Conservation (phyloP, 1,140 invertebrate genomes). For the Wiebesia pumilae region DNA sequence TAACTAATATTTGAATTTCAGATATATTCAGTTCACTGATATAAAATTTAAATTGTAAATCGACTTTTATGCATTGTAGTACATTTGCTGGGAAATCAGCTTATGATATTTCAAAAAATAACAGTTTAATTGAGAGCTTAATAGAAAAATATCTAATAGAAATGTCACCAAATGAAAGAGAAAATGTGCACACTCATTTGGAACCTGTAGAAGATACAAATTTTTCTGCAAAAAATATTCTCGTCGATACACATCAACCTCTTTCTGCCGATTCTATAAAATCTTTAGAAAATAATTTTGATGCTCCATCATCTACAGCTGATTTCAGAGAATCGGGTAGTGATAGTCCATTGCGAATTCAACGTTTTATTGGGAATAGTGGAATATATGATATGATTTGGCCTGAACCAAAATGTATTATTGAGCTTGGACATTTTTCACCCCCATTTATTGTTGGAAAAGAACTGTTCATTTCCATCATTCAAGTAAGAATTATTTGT, state of each 20-base stretch:
- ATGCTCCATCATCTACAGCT: conserved; percentile 55
- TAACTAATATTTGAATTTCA: conserved; percentile 58
- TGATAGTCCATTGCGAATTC: conserved; percentile 62
- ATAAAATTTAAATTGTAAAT: conserved; percentile 27
- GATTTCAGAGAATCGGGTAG: conserved; percentile 60
- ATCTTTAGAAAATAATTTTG: conserved; percentile 68
- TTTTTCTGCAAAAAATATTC: conserved; percentile 65
- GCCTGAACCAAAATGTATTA: conserved; percentile 79
- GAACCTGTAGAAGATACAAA: conserved; percentile 62
- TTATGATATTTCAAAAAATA: conserved; percentile 74
- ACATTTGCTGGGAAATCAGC: conserved; percentile 73
- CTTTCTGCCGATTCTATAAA: conserved; percentile 68
- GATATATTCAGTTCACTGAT: neutral
- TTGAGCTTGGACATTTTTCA: conserved; percentile 74
- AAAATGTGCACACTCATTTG: conserved; percentile 63
- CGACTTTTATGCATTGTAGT: conserved; percentile 59
- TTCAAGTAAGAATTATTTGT: conserved; percentile 63
- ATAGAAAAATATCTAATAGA: conserved; percentile 67
- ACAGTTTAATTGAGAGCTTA: conserved; percentile 71
- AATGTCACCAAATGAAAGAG: conserved; percentile 62
- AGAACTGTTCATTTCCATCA: conserved; percentile 75
- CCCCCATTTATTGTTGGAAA: conserved; percentile 73
- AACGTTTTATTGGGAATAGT: conserved; percentile 54
- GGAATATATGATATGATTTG: conserved; percentile 75
- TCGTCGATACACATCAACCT: conserved; percentile 68